Conservation (phyloP, 1,140 invertebrate species). For the Aphelenchoides avenae region DNA sequence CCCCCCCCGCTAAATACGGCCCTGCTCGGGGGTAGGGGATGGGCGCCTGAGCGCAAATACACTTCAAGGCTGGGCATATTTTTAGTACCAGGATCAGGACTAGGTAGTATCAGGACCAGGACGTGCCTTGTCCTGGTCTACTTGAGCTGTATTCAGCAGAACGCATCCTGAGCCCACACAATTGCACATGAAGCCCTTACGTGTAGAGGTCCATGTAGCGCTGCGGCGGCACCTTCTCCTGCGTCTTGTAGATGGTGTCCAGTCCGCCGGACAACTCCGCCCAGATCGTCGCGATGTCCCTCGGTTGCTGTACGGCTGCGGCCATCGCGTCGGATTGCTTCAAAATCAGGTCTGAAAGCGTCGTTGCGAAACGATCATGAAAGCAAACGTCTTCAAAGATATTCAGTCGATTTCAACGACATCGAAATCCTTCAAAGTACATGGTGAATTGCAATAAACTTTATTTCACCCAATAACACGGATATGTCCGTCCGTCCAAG, state of each 20-base stretch:
- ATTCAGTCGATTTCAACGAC: background rate
- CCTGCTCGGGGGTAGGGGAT: too few relatives aligned
- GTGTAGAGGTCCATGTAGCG: conserved; percentile 26
- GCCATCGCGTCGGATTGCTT: background rate
- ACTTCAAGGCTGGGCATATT: too few relatives aligned
- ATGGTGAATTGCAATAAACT: background rate
- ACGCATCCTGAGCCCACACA: background rate
- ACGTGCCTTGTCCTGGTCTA: too few relatives aligned
- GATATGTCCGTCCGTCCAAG: background rate
- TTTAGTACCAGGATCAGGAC: too few relatives aligned
- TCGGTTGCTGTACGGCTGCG: background rate
- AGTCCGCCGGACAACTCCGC: conserved; percentile 12
- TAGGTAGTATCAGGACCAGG: too few relatives aligned
- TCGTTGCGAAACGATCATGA: background rate
- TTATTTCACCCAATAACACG: background rate
- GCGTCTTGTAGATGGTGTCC: conserved; percentile 18
- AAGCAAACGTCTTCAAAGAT: background rate
- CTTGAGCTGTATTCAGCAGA: too few relatives aligned
- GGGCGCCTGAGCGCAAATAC: too few relatives aligned
- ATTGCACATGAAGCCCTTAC: conserved; percentile 12
- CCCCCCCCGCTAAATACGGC: too few relatives aligned
- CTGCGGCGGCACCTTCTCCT: background rate
- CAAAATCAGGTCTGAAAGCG: background rate
- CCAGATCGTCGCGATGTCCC: conserved; percentile 20
- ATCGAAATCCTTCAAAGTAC: background rate